phyloP scores from a whole-genome alignment of 2,113 vertebrate species.

The Aspidoscelis tigris region DNA sequence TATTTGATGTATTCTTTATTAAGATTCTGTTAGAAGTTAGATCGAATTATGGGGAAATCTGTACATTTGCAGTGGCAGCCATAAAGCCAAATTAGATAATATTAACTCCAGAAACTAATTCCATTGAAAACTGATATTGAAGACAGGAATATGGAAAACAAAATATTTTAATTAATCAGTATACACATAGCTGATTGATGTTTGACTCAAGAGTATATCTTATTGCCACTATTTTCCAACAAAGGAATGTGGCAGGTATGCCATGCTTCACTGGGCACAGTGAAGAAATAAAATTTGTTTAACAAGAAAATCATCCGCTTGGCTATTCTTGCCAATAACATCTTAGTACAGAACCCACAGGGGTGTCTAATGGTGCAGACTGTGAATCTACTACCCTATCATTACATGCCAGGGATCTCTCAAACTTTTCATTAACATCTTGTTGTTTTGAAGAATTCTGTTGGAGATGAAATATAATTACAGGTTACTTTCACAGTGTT shows the following conservation, averaged over 20 bases:
- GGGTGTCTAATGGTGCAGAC: conserved; percentile 16
- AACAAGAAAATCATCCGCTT: conserved; percentile 56
- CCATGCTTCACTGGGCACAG: conserved; percentile 57
- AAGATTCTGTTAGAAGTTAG: conserved; percentile 50
- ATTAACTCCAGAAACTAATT: conserved; percentile 52
- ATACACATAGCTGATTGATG: conserved; percentile 39
- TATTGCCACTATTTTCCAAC: conserved; percentile 55
- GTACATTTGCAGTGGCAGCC: conserved; percentile 41
- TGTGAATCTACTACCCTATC: conserved; percentile 38
- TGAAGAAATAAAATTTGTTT: conserved; percentile 50
- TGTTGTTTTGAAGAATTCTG: background rate
- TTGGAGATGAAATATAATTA: background rate
- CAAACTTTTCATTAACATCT: conserved; percentile 14
- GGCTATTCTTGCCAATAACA: conserved; percentile 54
- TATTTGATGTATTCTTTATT: conserved; percentile 48
- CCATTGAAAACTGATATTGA: conserved; percentile 45
- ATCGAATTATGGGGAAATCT: conserved; percentile 47
- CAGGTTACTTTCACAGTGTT: background rate
- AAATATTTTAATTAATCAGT: conserved; percentile 60
- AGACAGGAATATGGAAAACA: conserved; percentile 40
- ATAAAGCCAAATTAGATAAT: conserved; percentile 55
- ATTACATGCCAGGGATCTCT: conserved; percentile 36
- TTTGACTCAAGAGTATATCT: conserved; percentile 42
- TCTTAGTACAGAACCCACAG: conserved; percentile 16
- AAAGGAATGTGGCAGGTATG: conserved; percentile 52